Percentiles rank a stretch among this genome's conserved stretches.
Conservation (phyloP, 2,888 invertebrate species). For the Mimas tiliae region DNA sequence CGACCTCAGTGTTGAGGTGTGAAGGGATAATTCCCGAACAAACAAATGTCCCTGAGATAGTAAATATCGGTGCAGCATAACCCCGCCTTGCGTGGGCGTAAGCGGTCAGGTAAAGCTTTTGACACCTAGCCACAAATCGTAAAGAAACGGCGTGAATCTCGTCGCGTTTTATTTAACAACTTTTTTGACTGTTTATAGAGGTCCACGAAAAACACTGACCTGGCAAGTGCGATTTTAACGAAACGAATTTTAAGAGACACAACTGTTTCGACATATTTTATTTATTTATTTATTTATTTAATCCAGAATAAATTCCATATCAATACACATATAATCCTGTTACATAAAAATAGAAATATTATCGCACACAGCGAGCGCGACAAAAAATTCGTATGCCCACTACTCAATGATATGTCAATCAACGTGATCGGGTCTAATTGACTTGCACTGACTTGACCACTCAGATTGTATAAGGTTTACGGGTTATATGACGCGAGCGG, state of each 20-base stretch:
- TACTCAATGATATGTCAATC: constrained; percentile 58
- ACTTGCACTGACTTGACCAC: constrained; percentile 47
- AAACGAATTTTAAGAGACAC: constrained; percentile 13
- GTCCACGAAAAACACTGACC: constrained; percentile 52
- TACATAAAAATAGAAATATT: constrained; percentile 14
- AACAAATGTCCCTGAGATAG: constrained; percentile 73
- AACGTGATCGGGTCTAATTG: constrained; percentile 46
- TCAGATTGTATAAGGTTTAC: constrained; percentile 50
- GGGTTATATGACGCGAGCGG: constrained; percentile 48
- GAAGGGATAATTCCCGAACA: constrained; percentile 80
- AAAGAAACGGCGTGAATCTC: constrained; percentile 73
- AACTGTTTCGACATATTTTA: background rate
- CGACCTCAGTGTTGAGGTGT: constrained; percentile 68
- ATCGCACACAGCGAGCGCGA: background rate
- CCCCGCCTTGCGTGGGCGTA: constrained; percentile 70
- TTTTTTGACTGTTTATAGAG: constrained; percentile 70
- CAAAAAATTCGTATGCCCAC: constrained; percentile 35
- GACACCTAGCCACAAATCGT: constrained; percentile 75
- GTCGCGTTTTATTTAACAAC: constrained; percentile 76
- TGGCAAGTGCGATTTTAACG: constrained; percentile 50
- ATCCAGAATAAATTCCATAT: too few species aligned
- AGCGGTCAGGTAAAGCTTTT: constrained; percentile 82
- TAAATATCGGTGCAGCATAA: constrained; percentile 64
- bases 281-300: too few species aligned
- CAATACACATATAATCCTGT: constrained; percentile 1